phyloP scores from a whole-genome alignment of 2,797 vertebrate genomes.

The Lithobates pipiens region DNA sequence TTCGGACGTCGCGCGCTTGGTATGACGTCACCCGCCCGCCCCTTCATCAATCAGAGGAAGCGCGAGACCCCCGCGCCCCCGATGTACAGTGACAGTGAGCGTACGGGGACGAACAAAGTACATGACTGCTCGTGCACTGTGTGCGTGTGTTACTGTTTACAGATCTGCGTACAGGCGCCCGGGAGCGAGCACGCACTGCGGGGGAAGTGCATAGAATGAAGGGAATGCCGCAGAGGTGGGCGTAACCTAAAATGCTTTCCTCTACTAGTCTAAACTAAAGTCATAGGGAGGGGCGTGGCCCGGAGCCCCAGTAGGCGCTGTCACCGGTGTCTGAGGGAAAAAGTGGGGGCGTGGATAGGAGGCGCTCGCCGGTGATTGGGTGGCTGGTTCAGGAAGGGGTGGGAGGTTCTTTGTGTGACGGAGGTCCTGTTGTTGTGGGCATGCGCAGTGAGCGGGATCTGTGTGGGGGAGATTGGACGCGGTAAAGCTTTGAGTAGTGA shows the following conservation, averaged over 20 bases:
- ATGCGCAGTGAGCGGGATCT: fast-evolving
- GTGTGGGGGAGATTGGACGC: not conserved
- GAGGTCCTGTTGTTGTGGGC: not conserved
- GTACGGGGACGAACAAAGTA: too few species aligned
- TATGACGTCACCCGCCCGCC: too few species aligned
- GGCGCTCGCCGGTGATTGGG: not conserved
- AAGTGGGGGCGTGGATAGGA: not conserved
- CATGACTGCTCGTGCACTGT: too few species aligned
- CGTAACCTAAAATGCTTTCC: not conserved
- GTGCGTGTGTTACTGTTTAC: too few species aligned
- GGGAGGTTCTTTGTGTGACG: not conserved
- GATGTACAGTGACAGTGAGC: too few species aligned
- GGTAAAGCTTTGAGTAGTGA: not conserved
- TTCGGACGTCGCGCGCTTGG: too few species aligned
- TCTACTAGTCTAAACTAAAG: too few species aligned
- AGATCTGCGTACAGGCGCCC: too few species aligned
- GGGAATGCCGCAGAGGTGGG: not conserved
- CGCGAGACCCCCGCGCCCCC: too few species aligned
- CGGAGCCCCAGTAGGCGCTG: not conserved
- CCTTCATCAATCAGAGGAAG: too few species aligned
- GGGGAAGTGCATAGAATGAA: not conserved
- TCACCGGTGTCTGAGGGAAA: not conserved
- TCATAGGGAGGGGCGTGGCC: not conserved
- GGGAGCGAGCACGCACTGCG: too few species aligned
- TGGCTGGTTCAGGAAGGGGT: not conserved